Evolutionary conservation across 37 sponge, comb jelly and placozoan species (phyloP).

Genomic region (Chondrosia reniformis): DNA sequence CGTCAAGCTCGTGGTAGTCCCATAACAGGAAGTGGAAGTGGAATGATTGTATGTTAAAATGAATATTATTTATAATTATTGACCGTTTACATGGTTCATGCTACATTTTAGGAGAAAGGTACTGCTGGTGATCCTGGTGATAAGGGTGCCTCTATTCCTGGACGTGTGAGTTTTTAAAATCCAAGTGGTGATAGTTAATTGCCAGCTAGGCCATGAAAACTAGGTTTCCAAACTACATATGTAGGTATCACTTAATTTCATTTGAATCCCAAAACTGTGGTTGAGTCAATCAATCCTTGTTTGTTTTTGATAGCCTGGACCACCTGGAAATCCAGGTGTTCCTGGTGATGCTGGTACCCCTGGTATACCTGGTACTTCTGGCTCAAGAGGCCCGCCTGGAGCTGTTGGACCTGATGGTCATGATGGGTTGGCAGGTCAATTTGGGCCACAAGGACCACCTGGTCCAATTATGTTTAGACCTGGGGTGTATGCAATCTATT

Average conservation of each 20-base stretch:
- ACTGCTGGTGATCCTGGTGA: not conserved
- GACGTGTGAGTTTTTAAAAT: not conserved
- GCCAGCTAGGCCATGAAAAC: no score
- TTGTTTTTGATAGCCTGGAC: not conserved
- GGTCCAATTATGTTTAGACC: constrained; percentile 15
- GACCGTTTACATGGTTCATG: no score
- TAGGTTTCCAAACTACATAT: no score
- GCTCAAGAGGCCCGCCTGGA: constrained; percentile 4
- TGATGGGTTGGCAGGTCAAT: not conserved
- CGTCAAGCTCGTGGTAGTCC: no score
- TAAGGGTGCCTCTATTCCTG: not conserved
- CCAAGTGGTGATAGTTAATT: not conserved
- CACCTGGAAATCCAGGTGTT: not conserved
- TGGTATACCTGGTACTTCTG: not conserved
- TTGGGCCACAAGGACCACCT: constrained; percentile 5
- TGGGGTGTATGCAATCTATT: constrained; percentile 14
- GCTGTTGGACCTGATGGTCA: constrained; percentile 4
- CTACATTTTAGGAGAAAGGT: no score
- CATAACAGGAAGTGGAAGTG: no score
- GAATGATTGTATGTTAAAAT: no score
- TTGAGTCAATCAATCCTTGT: not conserved
- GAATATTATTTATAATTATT: no score
- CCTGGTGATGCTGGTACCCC: not conserved
- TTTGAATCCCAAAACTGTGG: not conserved
- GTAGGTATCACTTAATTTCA: not conserved